Evolutionary conservation across 2,113 vertebrate species (phyloP), one percentile per base, ranked within the genome.

Genomic region (Laticauda colubrina): DNA sequence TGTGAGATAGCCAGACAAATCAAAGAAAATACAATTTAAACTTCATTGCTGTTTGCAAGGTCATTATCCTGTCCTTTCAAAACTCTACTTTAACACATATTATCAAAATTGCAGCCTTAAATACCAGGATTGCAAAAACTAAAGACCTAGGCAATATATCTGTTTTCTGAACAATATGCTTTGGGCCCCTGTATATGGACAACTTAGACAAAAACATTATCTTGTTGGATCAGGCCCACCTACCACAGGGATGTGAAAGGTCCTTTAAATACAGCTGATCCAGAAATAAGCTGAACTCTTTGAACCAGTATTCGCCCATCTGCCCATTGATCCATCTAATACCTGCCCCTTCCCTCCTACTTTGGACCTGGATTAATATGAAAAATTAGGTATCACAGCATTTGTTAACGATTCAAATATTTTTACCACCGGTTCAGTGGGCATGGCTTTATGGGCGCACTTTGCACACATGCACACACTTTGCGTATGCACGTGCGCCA

Each of bases 1-100:
- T 89, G 88, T 24, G 81, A 92, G 56, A 43, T 81, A 93, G 92
- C 55, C 56, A 90, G 81, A 93, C 56, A 93, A 93, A 90, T 93
- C 5, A 90, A 87, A 90, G 81, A 54, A 93, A 93, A 93, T 61
- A 23, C 75, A 93, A 89, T 93, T 93, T 90, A 87, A 92, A 43
- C 45, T 86, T 45, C 69, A 56, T 29, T 56, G 12, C 55, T 64
- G 81, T 57, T 51, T 81, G 89, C 55, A 86, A 86, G 29, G n/a
- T 93, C n/a, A 64, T 54, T 45, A 39, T 59, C 59, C 43, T 54
- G 55, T 29, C 45, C 55, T 86, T 81, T 55, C 92, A 57, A 89
- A 89, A 90, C 75, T 90, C 39, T 26, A 3, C 26, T 61, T 88
- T 59, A 7, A 34, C 48, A 48, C 26, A 23, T 23, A 55, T n/a